Percentiles rank a stretch among this genome's conserved stretches.
phyloP scores from a whole-genome alignment of 2,797 vertebrate species.

The Melanotaenia nigrans region DNA sequence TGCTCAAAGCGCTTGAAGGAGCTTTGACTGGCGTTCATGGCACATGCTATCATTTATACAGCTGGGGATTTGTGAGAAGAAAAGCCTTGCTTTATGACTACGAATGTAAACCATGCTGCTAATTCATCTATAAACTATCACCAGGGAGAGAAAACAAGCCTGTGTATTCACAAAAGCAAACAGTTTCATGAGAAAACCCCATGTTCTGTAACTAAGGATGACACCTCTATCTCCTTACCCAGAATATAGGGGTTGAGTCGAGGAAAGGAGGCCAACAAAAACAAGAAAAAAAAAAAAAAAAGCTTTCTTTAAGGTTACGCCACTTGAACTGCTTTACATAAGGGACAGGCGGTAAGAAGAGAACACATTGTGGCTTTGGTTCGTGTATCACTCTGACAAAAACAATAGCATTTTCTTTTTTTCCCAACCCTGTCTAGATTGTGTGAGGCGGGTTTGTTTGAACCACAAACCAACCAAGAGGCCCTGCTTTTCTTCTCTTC shows the following conservation, averaged over 20 bases:
- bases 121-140: slow-evolving; percentile 69
- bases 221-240: slow-evolving; percentile 78
- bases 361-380: slow-evolving; percentile 78
- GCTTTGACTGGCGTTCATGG: slow-evolving; percentile 39
- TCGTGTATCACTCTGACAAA: slow-evolving; percentile 75
- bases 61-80: slow-evolving; percentile 66
- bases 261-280: slow-evolving; percentile 60
- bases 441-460: slow-evolving; percentile 57
- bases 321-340: slow-evolving; percentile 77
- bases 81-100: slow-evolving; percentile 67
- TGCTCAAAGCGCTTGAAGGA: slow-evolving; percentile 41
- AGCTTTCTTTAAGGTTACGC: slow-evolving; percentile 69
- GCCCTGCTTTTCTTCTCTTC: slow-evolving; percentile 72
- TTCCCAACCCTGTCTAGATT: slow-evolving; percentile 52
- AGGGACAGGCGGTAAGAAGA: slow-evolving; percentile 58
- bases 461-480: slow-evolving; percentile 80
- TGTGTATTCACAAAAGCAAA: slow-evolving; percentile 62
- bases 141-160: slow-evolving; percentile 62
- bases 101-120: slow-evolving; percentile 68
- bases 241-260: slow-evolving; percentile 65
- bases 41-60: slow-evolving; percentile 74
- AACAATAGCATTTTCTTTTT: slow-evolving; percentile 74
- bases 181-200: slow-evolving; percentile 76
- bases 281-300: slow-evolving; percentile 35
- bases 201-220: slow-evolving; percentile 52